Base-by-base conservation (phyloP, 2,888 invertebrate genomes). In the Melanophora roralis region DNA sequence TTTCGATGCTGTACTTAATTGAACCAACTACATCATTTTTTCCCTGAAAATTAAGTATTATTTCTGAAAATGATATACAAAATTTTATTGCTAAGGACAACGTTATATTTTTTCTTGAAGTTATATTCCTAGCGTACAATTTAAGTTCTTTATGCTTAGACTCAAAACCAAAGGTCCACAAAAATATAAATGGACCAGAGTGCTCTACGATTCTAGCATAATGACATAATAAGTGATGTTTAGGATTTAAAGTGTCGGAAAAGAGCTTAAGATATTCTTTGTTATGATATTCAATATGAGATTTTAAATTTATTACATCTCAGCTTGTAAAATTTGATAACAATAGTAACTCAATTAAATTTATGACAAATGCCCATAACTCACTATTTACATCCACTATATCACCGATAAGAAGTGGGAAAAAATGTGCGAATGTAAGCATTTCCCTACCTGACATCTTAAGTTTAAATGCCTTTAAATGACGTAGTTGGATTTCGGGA, bases 101-200 rank as follows among this genome's bases (percentile, higher is more conserved):
- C 16, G 14, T 7, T n/a, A 45, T 9, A 12, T 53, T 60, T 19
- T 1, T 60, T 40, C 45, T 60, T 19, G 55, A 76, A 55, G 16
- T 68, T 60, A 49, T 69, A 60, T 68, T 59, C 45, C 69, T 59
- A 27, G 45, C 43, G 38, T 68, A 57, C 9, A 38, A 65, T 16
- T 75, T 67, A 36, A 75, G 36, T 81, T 72, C 67, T 36, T 67
- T 73, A 32, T 68, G 68, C 34, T 68, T 68, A 12, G 57, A 57
- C 40, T 57, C 57, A n/a, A 57, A 57, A 23, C 6, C 23, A 21
- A 38, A 75, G 6, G 67, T 59, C 23, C 47, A 75, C 9, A 59
- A 49, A 59, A 67, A 67, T 16, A 23, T 21, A 36, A 73, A 65
- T 14, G 73, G 65, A 7, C 73, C 73, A 45, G 73, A 64, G 16